Evolutionary conservation across 2,113 vertebrate genomes (phyloP), one percentile per base, ranked within the genome.

Genomic region (Nyctibius bracteatus): DNA sequence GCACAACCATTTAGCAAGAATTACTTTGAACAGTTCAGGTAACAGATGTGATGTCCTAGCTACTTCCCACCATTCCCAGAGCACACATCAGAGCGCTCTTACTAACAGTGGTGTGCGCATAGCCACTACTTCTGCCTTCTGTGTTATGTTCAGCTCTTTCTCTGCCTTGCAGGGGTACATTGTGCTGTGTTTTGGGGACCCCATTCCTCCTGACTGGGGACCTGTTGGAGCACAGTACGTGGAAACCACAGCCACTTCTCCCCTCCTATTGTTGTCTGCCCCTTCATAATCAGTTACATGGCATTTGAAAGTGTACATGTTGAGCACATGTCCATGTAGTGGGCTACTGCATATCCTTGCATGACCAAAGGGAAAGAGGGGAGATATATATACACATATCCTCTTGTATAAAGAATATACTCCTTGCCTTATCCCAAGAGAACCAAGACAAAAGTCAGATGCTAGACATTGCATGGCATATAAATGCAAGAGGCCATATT

Each of bases 401-500:
- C 5, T 71, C 8, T 27, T 54, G 30, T 23, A 27, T 5, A 57
- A 55, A 67, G 33, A 35, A 61, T 22, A 19, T 33, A 7, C 6
- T 54, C 39, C 11, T 74, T 43, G 37, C 39, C 33, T 73, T 59
- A 27, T 31, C 35, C 54, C 18, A 0, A 33, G 47, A 68, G 14
- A 78, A 52, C 25, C 9, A 39, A 71, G 14, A 21, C 54, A 30
- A 80, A 71, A 71, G 28, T 61, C 35, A 63, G 51, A 31, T 41
- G 20, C 2, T 13, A 33, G 61, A 33, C 0, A 0, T 46, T 43
- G 39, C 27, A 31, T 21, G 1, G 2, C n/a, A 54, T 18, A 41
- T 5, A 49, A 86, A 88, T 39, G 27, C n/a, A 49, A 51, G 16
- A 81, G 14, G 7, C 27, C 11, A 0, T 33, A 41, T 90, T 91